Evolutionary conservation across 2,113 vertebrate genomes (phyloP).

Genomic region (Rousettus leschenaultii): DNA sequence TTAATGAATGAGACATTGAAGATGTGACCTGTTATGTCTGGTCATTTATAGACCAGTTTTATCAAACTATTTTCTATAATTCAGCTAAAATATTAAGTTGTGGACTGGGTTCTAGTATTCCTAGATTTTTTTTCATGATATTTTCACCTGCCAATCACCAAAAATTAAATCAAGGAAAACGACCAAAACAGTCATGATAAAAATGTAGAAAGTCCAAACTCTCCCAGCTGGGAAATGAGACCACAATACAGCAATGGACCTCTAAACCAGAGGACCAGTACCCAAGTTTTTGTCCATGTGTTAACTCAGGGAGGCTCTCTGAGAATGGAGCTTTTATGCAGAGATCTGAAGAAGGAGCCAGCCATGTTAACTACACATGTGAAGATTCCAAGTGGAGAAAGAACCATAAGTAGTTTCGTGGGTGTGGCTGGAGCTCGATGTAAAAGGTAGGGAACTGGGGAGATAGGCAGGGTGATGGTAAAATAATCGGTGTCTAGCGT

Average conservation of each 20-base stretch:
- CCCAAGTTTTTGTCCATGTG: not conserved
- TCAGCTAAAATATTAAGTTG: not conserved
- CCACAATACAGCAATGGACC: not conserved
- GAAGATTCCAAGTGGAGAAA: not conserved
- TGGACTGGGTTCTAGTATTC: not conserved
- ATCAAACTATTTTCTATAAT: not conserved
- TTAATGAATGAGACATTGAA: not conserved
- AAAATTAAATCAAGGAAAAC: constrained; percentile 5
- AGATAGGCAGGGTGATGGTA: not conserved
- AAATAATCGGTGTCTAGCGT: not conserved
- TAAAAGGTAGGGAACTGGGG: not conserved
- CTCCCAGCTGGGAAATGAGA: not conserved
- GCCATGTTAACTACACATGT: accelerated
- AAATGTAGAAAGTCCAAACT: not conserved
- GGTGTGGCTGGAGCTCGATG: not conserved
- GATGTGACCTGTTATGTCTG: not conserved
- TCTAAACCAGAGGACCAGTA: not conserved
- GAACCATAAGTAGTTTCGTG: not conserved
- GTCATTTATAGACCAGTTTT: not conserved
- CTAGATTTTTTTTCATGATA: not conserved
- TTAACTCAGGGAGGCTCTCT: not conserved
- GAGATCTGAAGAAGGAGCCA: not conserved
- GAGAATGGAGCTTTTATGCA: not conserved
- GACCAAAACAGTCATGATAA: not conserved
- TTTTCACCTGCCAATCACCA: not conserved